Conservation (phyloP, 1,140 invertebrate genomes). For the Leptonema lineaticorne region DNA sequence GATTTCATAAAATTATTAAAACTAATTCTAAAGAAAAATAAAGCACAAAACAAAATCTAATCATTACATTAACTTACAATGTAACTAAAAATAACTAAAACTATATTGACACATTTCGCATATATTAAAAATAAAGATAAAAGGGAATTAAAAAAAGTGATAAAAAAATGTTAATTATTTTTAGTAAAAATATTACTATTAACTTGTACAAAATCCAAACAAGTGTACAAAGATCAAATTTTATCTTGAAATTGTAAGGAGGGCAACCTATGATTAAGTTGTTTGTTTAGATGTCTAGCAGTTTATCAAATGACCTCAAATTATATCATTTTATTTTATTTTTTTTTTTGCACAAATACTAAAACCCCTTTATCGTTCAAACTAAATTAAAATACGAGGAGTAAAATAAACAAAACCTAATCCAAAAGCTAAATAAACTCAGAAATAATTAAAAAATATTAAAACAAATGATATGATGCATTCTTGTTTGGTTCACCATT, state of each 20-base stretch:
- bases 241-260: neutral
- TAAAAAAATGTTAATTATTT: neutral
- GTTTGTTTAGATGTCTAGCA: neutral
- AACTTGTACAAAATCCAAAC: no score
- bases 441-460: conserved; percentile 39
- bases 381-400: no score
- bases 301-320: conserved; percentile 2
- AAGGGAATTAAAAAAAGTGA: neutral
- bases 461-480: conserved; percentile 60
- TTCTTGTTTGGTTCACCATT: conserved; percentile 49
- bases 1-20: neutral
- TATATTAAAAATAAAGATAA: neutral
- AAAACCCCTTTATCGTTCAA: conserved; percentile 3
- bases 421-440: neutral
- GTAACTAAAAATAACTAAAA: no score
- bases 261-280: neutral
- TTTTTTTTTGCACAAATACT: neutral
- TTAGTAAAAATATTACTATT: neutral
- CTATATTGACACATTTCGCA: conserved; percentile 21
- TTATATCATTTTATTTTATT: no score
- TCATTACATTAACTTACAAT: neutral
- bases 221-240: neutral
- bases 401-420: neutral
- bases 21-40: neutral
- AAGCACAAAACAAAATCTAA: conserved; percentile 13